These are phyloP conservation scores for Euzophera pinguis DNA, from an alignment of 2,888 invertebrate genomes.

Conservation along the genomic window DNA sequence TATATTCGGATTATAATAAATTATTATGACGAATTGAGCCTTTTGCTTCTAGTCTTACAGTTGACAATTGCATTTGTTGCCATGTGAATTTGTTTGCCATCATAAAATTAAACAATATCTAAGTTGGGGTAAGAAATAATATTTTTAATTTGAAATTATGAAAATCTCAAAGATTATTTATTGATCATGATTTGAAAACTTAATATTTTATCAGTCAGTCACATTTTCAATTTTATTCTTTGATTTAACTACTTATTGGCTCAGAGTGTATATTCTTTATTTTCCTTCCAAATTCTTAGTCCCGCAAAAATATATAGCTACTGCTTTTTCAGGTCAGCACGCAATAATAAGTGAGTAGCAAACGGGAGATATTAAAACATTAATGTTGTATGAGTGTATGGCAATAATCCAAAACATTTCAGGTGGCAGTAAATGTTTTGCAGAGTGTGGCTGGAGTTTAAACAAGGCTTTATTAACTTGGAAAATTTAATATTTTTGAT, in stretches of 20 bases:
- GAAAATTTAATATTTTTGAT: not conserved
- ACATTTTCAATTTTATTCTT: no score
- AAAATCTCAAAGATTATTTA: no score
- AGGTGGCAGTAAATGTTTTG: slow-evolving; percentile 13
- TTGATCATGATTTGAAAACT: not conserved
- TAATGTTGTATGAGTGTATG: not conserved
- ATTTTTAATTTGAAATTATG: no score
- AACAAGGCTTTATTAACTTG: slow-evolving; percentile 10
- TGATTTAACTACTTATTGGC: no score
- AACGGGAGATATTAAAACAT: not conserved
- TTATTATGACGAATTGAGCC: no score
- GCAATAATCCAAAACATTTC: slow-evolving; percentile 9
- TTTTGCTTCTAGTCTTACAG: no score
- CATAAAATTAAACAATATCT: no score
- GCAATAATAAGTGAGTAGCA: slow-evolving; percentile 8
- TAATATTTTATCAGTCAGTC: no score
- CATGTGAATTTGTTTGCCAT: no score
- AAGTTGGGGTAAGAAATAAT: no score
- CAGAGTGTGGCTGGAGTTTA: slow-evolving; percentile 9
- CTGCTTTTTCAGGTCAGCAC: slow-evolving; percentile 7
- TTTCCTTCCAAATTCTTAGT: not conserved
- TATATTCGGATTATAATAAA: not conserved
- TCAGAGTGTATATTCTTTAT: not conserved
- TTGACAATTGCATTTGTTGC: no score
- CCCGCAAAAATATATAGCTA: slow-evolving; percentile 1